These are phyloP conservation scores for Anguilla pacifica DNA, from an alignment of 2,797 vertebrate genomes.

Conservation along the genomic window DNA sequence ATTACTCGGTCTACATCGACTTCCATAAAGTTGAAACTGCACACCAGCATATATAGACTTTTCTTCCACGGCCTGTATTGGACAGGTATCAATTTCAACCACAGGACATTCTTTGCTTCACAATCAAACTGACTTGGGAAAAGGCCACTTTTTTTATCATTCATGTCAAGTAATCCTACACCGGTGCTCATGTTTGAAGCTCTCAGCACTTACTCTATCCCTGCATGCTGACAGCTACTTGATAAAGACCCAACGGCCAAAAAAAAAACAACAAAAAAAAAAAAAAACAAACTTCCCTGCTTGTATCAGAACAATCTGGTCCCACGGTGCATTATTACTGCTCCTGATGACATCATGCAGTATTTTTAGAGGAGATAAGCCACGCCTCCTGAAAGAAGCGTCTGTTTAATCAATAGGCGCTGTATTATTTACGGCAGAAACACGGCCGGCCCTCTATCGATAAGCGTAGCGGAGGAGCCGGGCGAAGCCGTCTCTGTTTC, in stretches of 20 bases:
- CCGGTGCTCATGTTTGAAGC: background rate
- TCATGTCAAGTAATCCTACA: background rate
- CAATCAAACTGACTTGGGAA: background rate
- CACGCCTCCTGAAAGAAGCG: conserved; percentile 53
- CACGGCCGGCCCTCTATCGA: conserved; percentile 58
- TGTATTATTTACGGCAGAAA: conserved; percentile 67
- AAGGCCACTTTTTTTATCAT: background rate
- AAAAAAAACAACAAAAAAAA: background rate
- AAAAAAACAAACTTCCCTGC: background rate
- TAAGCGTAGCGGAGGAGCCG: conserved; percentile 33
- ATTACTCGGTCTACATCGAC: background rate
- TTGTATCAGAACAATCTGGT: background rate
- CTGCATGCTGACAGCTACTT: background rate
- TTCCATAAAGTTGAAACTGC: background rate
- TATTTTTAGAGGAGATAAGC: conserved; percentile 58
- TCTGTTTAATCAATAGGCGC: conserved; percentile 68
- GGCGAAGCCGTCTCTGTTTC: background rate
- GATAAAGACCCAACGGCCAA: background rate
- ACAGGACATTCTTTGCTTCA: background rate
- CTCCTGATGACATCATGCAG: conserved; percentile 66
- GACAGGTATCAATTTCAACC: background rate
- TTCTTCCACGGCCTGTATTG: background rate
- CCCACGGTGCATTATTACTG: conserved; percentile 60
- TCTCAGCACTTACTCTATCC: background rate
- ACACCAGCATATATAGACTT: background rate